Evolutionary conservation across 2,797 vertebrate genomes (phyloP), one percentile per base, ranked within the genome.

Genomic region (Scolopax bukidnonensis): DNA sequence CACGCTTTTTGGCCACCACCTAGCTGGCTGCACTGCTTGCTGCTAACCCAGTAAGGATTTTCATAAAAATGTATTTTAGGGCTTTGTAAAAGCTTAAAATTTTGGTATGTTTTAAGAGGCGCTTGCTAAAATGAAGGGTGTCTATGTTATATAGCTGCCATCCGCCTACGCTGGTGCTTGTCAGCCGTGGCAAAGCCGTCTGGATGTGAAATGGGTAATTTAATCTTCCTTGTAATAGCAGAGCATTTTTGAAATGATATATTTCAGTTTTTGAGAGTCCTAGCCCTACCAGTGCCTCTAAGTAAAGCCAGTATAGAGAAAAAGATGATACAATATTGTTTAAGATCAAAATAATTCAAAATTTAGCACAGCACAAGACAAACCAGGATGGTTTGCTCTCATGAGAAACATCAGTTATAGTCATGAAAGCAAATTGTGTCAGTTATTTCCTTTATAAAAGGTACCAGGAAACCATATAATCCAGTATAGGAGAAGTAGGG

Each of bases 241-340:
- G 33, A 60, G 27, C 23, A 4, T 61, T 67, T 43, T 38, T 4
- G 11, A 54, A 54, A 54, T 5, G 1, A 16, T 6, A 0, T 48
- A 13, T 48, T 65, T 38, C 16, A 5, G 4, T 93, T 60, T 77
- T 60, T 16, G 11, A 20, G 51, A 81, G 57, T 27, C 36, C 47
- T 61, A 18, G 18, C 41, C 64, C 41, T 56, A 38, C n/a, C 15
- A 56, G 3, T 0, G 1, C 14, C 24, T 4, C 0, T 41, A 54
- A 51, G 24, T 33, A 51, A 76, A 60, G 12, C 14, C 40, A 56
- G 54, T 63, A 16, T 18, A 51, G 51, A 69, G 64, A 41, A 64
- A 33, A n/a, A 79, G 45, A 8, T 70, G 23, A 24, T 51, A 32
- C 12, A 56, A 5, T 64, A 20, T 48, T 56, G 14, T 18, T 60